phyloP scores from a whole-genome alignment of 2,113 vertebrate genomes.

The Mesembrinibis cayennensis region DNA sequence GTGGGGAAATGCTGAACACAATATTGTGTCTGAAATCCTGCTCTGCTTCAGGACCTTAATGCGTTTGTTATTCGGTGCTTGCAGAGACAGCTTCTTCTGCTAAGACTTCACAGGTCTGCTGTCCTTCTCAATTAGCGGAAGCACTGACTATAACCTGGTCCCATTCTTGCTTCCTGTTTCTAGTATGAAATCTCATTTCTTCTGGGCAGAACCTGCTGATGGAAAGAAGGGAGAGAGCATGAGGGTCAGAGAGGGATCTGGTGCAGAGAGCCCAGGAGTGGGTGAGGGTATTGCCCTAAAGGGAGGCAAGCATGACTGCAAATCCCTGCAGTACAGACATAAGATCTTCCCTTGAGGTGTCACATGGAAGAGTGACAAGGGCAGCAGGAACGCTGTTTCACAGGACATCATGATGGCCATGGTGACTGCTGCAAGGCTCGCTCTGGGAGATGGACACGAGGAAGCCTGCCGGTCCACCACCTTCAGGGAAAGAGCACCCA shows the following conservation, averaged over 20 bases:
- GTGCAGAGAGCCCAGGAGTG: neutral
- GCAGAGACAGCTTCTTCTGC: neutral
- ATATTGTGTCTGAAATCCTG: neutral
- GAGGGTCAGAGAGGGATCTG: neutral
- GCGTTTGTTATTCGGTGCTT: neutral
- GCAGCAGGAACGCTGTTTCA: neutral
- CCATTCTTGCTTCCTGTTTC: neutral
- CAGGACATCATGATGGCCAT: neutral
- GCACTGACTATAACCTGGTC: neutral
- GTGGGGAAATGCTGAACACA: neutral
- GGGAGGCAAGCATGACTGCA: accelerated
- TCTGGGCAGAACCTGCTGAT: neutral
- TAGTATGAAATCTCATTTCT: neutral
- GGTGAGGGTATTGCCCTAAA: neutral
- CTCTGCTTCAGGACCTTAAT: neutral
- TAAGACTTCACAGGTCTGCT: neutral
- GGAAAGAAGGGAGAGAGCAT: neutral
- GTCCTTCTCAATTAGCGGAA: neutral
- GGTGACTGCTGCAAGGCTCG: neutral
- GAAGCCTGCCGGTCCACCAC: accelerated
- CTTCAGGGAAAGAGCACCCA: neutral
- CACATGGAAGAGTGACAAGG: neutral
- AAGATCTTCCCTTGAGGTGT: neutral
- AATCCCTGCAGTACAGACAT: neutral
- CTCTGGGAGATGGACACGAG: neutral